Conservation (phyloP, 2,888 invertebrate species). For the Pelosia muscerda region DNA sequence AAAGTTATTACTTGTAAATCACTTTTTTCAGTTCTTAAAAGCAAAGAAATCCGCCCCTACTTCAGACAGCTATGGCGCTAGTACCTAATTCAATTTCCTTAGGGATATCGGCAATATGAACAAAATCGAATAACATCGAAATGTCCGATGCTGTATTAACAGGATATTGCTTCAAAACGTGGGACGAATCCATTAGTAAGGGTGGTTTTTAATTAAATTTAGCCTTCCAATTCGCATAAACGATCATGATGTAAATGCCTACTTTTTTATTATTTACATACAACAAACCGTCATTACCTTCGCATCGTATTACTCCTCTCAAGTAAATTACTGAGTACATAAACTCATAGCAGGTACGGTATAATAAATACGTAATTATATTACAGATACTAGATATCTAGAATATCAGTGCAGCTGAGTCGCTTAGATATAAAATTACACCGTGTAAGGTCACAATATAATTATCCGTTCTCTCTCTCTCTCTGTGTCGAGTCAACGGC, state of each 20-base stretch:
- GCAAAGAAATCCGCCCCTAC: slow-evolving; percentile 47
- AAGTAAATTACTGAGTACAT: slow-evolving; percentile 9
- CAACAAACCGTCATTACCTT: neutral
- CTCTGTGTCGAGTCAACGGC: too few relatives aligned
- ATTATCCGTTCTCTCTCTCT: neutral
- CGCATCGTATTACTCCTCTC: slow-evolving; percentile 6
- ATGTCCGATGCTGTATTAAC: slow-evolving; percentile 64
- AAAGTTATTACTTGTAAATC: slow-evolving; percentile 2
- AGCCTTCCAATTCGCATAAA: slow-evolving; percentile 47
- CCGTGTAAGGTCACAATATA: slow-evolving; percentile 26
- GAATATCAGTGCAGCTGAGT: slow-evolving; percentile 22
- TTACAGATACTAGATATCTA: slow-evolving; percentile 38
- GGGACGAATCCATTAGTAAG: slow-evolving; percentile 63
- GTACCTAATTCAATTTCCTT: slow-evolving; percentile 71
- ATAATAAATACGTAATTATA: slow-evolving; percentile 33
- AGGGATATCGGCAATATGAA: slow-evolving; percentile 69
- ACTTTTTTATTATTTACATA: slow-evolving; percentile 37
- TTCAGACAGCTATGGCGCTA: slow-evolving; percentile 48
- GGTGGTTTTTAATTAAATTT: slow-evolving; percentile 69
- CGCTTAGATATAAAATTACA: slow-evolving; percentile 41
- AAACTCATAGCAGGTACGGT: slow-evolving; percentile 4
- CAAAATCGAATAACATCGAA: slow-evolving; percentile 63
- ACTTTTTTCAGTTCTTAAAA: slow-evolving; percentile 34
- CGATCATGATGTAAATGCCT: slow-evolving; percentile 31
- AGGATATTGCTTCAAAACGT: slow-evolving; percentile 64